Percentiles rank a stretch among this genome's conserved stretches.
phyloP scores from a whole-genome alignment of 2,888 invertebrate species.

The Tyria jacobaeae region DNA sequence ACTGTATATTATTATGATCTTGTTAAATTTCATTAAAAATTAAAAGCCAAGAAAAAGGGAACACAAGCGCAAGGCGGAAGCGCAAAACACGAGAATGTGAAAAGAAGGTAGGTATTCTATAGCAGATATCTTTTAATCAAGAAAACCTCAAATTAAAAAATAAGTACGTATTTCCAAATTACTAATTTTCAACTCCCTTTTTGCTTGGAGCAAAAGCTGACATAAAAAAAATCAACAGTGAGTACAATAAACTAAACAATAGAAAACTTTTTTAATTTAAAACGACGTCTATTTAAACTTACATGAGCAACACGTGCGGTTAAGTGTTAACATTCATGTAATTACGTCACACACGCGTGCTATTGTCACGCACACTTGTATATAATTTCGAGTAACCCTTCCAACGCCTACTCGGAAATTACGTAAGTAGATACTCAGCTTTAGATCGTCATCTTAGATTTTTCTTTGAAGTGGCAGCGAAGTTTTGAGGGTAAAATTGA shows the following conservation, averaged over 20 bases:
- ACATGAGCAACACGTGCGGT: conserved; percentile 43
- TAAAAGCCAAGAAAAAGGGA: too few relatives aligned
- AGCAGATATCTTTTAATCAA: too few relatives aligned
- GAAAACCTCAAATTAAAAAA: too few relatives aligned
- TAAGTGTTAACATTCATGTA: conserved; percentile 53
- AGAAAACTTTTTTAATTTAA: conserved; percentile 12
- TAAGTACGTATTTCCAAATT: too few relatives aligned
- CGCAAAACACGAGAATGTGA: too few relatives aligned
- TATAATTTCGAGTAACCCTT: conserved; percentile 63
- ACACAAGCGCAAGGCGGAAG: too few relatives aligned
- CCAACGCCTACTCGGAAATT: conserved; percentile 73
- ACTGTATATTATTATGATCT: too few relatives aligned
- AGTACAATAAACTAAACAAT: neutral
- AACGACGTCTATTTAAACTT: conserved; percentile 21
- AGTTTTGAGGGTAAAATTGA: conserved; percentile 83
- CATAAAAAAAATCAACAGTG: too few relatives aligned
- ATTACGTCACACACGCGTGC: conserved; percentile 48
- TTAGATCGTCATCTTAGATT: conserved; percentile 80
- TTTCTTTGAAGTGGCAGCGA: conserved; percentile 81
- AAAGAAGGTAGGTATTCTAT: too few relatives aligned
- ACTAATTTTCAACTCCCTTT: too few relatives aligned
- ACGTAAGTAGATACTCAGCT: conserved; percentile 73
- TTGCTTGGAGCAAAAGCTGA: too few relatives aligned
- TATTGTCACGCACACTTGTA: conserved; percentile 50
- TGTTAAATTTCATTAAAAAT: too few relatives aligned